Percentiles rank a stretch among this genome's conserved stretches.
Evolutionary conservation across 2,797 vertebrate genomes (phyloP).

Genomic region (Artibeus lituratus): DNA sequence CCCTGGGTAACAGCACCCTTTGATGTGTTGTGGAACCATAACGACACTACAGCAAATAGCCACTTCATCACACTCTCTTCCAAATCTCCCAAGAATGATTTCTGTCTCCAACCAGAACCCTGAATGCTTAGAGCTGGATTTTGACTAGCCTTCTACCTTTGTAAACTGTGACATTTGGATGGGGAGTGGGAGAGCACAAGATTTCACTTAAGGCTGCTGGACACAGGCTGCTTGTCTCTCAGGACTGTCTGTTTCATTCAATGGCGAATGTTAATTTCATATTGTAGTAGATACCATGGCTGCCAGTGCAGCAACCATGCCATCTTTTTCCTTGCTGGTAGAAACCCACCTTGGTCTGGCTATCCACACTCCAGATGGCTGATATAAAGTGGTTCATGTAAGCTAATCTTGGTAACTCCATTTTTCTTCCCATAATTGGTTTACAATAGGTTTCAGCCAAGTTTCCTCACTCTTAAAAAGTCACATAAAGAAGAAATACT

Average conservation of each 20-base stretch:
- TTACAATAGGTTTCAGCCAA: background rate
- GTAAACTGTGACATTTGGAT: background rate
- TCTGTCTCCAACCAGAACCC: background rate
- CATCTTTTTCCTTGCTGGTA: background rate
- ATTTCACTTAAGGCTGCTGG: rapidly evolving
- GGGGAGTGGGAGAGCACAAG: background rate
- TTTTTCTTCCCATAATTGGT: background rate
- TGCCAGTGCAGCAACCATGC: background rate
- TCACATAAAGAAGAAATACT: background rate
- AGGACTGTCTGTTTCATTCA: background rate
- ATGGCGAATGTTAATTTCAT: background rate
- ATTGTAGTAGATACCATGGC: rapidly evolving
- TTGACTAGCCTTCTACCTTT: background rate
- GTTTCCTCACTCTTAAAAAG: background rate
- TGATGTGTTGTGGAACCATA: rapidly evolving
- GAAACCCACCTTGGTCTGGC: background rate
- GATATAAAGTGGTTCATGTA: background rate
- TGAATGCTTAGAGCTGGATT: background rate
- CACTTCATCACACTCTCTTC: background rate
- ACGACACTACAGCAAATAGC: rapidly evolving
- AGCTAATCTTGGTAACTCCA: background rate
- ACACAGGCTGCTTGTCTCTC: background rate
- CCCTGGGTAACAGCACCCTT: background rate
- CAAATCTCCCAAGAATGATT: background rate
- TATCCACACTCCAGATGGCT: rapidly evolving